Percentiles rank a stretch among this genome's conserved stretches.
phyloP scores from a whole-genome alignment of 2,888 invertebrate genomes.

The Schizotus pectinicornis region DNA sequence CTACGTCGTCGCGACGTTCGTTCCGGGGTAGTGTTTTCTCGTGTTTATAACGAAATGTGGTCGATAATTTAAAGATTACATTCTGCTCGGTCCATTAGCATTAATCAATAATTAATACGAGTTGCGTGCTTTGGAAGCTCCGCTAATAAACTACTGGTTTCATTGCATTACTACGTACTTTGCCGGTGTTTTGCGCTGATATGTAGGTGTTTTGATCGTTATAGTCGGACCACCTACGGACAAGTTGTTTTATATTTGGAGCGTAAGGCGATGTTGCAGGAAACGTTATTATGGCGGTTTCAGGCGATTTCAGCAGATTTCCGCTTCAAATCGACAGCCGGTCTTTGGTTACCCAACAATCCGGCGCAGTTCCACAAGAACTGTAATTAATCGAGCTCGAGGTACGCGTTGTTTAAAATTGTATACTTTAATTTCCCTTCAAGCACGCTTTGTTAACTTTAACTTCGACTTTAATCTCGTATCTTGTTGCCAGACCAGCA shows the following conservation, averaged over 20 bases:
- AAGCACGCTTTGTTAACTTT: too few relatives aligned
- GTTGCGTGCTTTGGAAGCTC: conserved; percentile 42
- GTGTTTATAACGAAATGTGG: conserved; percentile 40
- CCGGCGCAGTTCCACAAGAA: too few relatives aligned
- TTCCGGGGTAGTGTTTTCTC: conserved; percentile 32
- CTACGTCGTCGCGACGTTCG: conserved; percentile 12
- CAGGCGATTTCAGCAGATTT: too few relatives aligned
- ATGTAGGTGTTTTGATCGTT: conserved; percentile 41
- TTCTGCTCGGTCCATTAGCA: conserved; percentile 44
- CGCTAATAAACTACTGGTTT: conserved; percentile 43
- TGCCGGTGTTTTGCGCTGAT: conserved; percentile 25
- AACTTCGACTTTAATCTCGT: too few relatives aligned
- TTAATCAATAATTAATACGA: conserved; percentile 48
- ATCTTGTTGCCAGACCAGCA: too few relatives aligned
- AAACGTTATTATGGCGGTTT: too few relatives aligned
- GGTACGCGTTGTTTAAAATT: too few relatives aligned
- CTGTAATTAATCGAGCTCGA: too few relatives aligned
- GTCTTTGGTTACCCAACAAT: too few relatives aligned
- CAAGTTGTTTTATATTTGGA: not conserved
- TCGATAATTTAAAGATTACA: conserved; percentile 43
- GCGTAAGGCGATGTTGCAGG: too few relatives aligned
- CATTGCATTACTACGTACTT: conserved; percentile 32
- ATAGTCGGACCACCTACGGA: conserved; percentile 37
- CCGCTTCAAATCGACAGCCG: too few relatives aligned
- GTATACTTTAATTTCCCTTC: too few relatives aligned